These are phyloP conservation scores for Listrodromus nycthemerus DNA, from an alignment of 2,888 invertebrate species.

Conservation along the genomic window DNA sequence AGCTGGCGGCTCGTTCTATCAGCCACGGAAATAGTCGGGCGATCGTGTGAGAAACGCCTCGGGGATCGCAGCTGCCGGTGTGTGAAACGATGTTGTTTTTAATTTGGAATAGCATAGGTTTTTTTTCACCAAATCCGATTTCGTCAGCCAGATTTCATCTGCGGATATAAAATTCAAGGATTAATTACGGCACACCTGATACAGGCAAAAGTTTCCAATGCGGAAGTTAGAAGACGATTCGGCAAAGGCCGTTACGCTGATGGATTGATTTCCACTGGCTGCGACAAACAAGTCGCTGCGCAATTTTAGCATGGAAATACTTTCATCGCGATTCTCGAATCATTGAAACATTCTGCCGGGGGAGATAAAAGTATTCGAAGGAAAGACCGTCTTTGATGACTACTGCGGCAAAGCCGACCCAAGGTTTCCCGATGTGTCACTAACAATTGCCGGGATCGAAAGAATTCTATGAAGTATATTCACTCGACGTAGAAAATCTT, in stretches of 20 bases:
- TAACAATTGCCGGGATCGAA: neutral
- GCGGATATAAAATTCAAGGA: slow-evolving; percentile 30
- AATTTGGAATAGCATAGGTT: neutral
- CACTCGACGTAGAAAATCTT: slow-evolving; percentile 14
- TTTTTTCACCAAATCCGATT: slow-evolving; percentile 8
- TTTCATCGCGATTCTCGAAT: slow-evolving; percentile 1
- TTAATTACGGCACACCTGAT: neutral
- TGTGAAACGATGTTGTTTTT: neutral
- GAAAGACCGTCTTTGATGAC: slow-evolving; percentile 28
- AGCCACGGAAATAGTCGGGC: slow-evolving; percentile 32
- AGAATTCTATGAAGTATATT: slow-evolving; percentile 18
- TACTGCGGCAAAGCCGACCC: neutral
- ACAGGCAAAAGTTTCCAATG: neutral
- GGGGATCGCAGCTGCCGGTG: slow-evolving; percentile 3
- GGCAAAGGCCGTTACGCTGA: slow-evolving; percentile 3
- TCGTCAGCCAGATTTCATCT: slow-evolving; percentile 31
- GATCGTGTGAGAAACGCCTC: slow-evolving; percentile 30
- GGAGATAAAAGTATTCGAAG: slow-evolving; percentile 31
- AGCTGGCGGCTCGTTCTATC: slow-evolving; percentile 16
- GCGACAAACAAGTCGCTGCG: neutral
- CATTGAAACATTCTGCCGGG: neutral
- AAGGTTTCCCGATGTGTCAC: slow-evolving; percentile 53
- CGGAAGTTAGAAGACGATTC: neutral
- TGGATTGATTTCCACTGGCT: neutral
- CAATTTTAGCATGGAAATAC: neutral